Evolutionary conservation across 2,888 invertebrate species (phyloP).

Genomic region (Taenaris catops): DNA sequence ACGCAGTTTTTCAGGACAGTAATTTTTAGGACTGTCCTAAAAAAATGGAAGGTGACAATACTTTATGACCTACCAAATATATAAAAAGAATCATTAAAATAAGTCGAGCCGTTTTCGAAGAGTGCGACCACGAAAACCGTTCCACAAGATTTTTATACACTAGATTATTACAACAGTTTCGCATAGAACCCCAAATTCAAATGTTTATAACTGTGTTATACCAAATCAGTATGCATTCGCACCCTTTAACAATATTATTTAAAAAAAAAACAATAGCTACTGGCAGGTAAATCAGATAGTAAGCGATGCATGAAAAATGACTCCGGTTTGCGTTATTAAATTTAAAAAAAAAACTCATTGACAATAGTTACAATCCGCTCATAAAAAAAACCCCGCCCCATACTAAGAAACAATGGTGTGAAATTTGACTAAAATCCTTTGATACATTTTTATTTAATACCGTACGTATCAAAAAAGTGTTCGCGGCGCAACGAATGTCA

Average conservation of each 20-base stretch:
- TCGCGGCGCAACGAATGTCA: slow-evolving; percentile 48
- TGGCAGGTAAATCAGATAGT: slow-evolving; percentile 73
- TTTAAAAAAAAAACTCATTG: slow-evolving; percentile 58
- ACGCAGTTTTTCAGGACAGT: too few species aligned
- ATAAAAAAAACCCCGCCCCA: slow-evolving; percentile 52
- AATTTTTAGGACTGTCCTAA: too few species aligned
- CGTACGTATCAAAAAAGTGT: slow-evolving; percentile 45
- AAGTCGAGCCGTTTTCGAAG: too few species aligned
- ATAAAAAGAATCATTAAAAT: too few species aligned
- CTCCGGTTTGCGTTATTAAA: slow-evolving; percentile 53
- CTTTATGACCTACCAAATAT: too few species aligned
- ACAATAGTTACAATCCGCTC: slow-evolving; percentile 68
- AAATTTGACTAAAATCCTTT: slow-evolving; percentile 67
- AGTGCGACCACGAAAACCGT: too few species aligned
- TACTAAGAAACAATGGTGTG: slow-evolving; percentile 61
- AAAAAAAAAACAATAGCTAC: slow-evolving; percentile 42
- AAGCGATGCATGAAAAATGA: slow-evolving; percentile 79
- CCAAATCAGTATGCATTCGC: slow-evolving; percentile 19
- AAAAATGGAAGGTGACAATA: too few species aligned
- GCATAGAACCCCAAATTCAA: not conserved
- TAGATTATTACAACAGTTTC: too few species aligned
- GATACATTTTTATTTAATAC: slow-evolving; percentile 65
- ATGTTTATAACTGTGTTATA: slow-evolving; percentile 3
- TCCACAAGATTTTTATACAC: too few species aligned
- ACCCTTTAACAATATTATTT: slow-evolving; percentile 30